phyloP scores from a whole-genome alignment of 2,888 invertebrate genomes.

The Folsomia candida region DNA sequence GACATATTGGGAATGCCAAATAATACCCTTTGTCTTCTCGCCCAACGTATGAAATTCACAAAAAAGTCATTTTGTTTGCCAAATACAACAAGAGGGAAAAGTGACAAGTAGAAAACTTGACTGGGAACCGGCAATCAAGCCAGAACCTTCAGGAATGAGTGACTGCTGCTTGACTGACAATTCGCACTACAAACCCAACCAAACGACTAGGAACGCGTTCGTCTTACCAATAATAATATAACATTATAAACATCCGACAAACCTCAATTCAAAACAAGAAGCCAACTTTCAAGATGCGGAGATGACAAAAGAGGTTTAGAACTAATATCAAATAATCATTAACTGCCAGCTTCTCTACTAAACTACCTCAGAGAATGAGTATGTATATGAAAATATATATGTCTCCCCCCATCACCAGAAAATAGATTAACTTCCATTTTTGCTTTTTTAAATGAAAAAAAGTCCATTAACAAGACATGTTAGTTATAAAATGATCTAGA shows the following conservation, averaged over 20 bases:
- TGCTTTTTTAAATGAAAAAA: not conserved
- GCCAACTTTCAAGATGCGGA: no score
- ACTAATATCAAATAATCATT: not conserved
- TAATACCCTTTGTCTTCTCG: slow-evolving; percentile 5
- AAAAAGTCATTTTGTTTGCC: slow-evolving; percentile 42
- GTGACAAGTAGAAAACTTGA: slow-evolving; percentile 7
- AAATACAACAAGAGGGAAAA: slow-evolving; percentile 41
- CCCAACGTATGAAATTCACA: slow-evolving; percentile 14
- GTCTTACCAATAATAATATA: no score
- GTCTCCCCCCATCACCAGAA: no score
- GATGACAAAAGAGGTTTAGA: not conserved
- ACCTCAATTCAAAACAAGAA: not conserved
- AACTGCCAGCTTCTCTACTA: no score
- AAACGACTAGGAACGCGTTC: no score
- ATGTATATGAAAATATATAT: not conserved
- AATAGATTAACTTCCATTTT: not conserved
- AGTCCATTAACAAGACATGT: not conserved
- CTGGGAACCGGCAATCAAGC: not conserved
- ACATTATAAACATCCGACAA: not conserved
- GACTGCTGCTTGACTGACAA: not conserved
- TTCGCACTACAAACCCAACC: no score
- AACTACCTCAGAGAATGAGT: no score
- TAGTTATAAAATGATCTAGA: not conserved
- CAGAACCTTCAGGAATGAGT: not conserved
- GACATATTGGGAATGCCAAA: slow-evolving; percentile 11